phyloP scores from a whole-genome alignment of 2,797 vertebrate species.

The Streptopelia turtur region DNA sequence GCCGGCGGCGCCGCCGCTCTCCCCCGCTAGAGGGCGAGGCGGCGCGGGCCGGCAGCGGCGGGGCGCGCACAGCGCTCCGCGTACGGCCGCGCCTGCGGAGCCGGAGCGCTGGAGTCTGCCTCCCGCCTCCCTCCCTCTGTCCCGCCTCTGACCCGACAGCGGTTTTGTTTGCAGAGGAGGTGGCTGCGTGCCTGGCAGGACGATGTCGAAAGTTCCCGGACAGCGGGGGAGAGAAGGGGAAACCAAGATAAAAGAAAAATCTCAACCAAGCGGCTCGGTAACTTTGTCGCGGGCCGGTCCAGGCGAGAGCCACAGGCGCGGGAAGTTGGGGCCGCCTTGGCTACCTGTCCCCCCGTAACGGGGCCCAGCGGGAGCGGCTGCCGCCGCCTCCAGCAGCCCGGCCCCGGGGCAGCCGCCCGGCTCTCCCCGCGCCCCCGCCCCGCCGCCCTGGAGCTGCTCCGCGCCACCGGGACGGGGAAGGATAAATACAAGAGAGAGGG shows the following conservation, averaged over 20 bases:
- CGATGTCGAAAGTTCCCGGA: neutral
- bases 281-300: neutral
- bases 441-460: neutral
- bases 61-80: neutral
- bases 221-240: neutral
- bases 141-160: neutral
- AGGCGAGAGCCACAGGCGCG: neutral
- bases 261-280: neutral
- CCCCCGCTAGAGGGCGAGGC: conserved; percentile 79
- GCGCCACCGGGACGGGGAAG: neutral
- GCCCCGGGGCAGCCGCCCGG: neutral
- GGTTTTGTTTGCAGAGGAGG: neutral
- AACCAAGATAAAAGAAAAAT: neutral
- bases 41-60: neutral
- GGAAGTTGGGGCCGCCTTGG: neutral
- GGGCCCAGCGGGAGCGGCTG: neutral
- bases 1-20: conserved; percentile 49
- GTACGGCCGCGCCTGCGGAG: neutral
- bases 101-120: rapidly evolving
- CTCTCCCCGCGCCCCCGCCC: neutral
- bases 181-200: neutral
- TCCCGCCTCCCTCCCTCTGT: too few species aligned
- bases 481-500: neutral
- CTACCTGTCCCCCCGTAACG: neutral
- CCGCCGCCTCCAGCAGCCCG: neutral